Conservation (phyloP, 2,888 invertebrate species). For the Epinotia brunnichana region DNA sequence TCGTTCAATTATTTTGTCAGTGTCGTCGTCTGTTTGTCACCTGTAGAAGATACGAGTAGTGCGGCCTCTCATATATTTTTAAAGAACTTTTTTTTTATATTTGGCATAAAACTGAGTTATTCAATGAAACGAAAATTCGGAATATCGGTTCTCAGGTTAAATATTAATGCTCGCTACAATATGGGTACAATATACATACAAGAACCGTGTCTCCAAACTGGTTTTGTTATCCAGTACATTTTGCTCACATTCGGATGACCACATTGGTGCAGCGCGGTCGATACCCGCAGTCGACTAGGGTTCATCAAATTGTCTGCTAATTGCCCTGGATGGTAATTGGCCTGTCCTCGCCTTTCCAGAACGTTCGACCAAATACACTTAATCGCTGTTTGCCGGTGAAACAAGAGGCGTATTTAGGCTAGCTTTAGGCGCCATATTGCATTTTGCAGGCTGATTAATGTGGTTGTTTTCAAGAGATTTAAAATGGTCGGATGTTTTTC, state of each 20-base stretch:
- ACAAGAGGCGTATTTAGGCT: background rate
- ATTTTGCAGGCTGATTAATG: background rate
- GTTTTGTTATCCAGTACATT: background rate
- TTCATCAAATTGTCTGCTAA: slow-evolving; percentile 22
- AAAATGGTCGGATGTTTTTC: too few relatives aligned
- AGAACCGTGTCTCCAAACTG: too few relatives aligned
- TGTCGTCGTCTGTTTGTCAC: background rate
- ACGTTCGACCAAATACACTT: background rate
- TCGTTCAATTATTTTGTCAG: too few relatives aligned
- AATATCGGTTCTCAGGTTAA: too few relatives aligned
- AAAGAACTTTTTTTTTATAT: too few relatives aligned
- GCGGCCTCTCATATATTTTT: too few relatives aligned
- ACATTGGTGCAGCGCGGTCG: slow-evolving; percentile 31
- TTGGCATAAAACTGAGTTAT: too few relatives aligned
- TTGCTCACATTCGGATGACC: slow-evolving; percentile 2
- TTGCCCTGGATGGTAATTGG: slow-evolving; percentile 19
- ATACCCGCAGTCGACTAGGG: slow-evolving; percentile 38
- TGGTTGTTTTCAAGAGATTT: background rate
- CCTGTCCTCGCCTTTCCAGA: slow-evolving; percentile 5
- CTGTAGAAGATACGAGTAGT: too few relatives aligned
- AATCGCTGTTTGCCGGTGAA: background rate
- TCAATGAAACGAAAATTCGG: too few relatives aligned
- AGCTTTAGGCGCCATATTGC: too few relatives aligned
- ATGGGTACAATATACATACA: too few relatives aligned
- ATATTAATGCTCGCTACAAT: too few relatives aligned